Evolutionary conservation across 2,888 invertebrate species (phyloP), one percentile per base, ranked within the genome.

Genomic region (Cheilosia urbana): DNA sequence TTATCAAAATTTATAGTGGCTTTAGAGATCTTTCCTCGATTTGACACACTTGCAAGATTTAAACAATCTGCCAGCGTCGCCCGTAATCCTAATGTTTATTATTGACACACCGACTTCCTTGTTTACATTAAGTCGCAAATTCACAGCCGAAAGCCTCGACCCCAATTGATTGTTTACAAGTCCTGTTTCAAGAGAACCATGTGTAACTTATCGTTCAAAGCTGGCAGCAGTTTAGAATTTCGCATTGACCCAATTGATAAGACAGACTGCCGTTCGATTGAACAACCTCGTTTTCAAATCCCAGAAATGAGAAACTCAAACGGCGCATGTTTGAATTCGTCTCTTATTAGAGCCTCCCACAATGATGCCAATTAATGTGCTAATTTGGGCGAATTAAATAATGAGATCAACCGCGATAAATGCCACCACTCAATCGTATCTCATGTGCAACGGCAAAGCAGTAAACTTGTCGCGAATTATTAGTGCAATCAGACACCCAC

Each of bases 171-270:
- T 53, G 55, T 63, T 53, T 45, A 55, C 62, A 63, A 73, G 51
- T 47, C 37, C 58, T 47, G 27, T 42, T 42, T 30, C 45, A 62
- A 49, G 49, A 45, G 11, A 27, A 72, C 47, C 30, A 19, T 37
- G 13, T 30, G 45, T 45, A 55, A 45, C 34, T 63, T 65, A 57
- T 65, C 45, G 47, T 68, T 30, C 42, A 11, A 37, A 24, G 15
- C 30, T 42, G 57, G n/a, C 68, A 58, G 24, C 24, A 7, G 34
- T 3, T 55, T 47, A 78, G 62, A 83, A 72, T 47, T 72, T 73
- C 17, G 57, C 79, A 79, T 84, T 84, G 79, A 84, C 83, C 83
- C 40, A 84, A 63, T 65, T 79, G 83, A 84, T 84, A 84, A 84
- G 49, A 15, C 9, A 17, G 40, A 37, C 40, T 17, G 24, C 27